A percentile compares a stretch with the other conserved stretches of the same genome.
These are phyloP conservation scores for Xiphophorus birchmanni DNA, from an alignment of 2,797 vertebrate genomes.

Conservation along the genomic window DNA sequence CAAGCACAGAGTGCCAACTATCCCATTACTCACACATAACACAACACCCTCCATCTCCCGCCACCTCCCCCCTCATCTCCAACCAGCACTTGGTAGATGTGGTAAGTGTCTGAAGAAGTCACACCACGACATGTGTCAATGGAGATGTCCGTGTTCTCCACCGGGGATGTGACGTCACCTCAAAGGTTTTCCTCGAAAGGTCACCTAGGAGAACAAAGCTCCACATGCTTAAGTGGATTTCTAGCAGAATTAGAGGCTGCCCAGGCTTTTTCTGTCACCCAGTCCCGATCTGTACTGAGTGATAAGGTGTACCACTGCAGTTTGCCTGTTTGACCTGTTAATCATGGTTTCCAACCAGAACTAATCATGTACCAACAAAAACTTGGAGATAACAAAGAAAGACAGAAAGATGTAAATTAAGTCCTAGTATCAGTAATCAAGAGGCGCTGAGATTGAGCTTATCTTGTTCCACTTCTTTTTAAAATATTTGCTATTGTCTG, in stretches of 20 bases:
- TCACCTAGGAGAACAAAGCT: not conserved
- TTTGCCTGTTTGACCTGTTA: not conserved
- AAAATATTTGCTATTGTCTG: too few species aligned
- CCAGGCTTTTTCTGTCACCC: not conserved
- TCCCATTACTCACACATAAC: slow-evolving; percentile 51
- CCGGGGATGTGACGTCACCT: not conserved
- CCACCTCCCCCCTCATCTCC: slow-evolving; percentile 16
- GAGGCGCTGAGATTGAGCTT: too few species aligned
- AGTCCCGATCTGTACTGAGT: not conserved
- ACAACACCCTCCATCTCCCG: slow-evolving; percentile 26
- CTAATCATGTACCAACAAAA: too few species aligned
- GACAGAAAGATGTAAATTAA: too few species aligned
- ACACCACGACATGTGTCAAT: slow-evolving; percentile 41
- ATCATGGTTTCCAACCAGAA: too few species aligned
- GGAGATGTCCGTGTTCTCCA: slow-evolving; percentile 33
- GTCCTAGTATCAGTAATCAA: too few species aligned
- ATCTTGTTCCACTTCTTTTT: too few species aligned
- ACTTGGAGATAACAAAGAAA: too few species aligned
- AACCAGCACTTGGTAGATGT: slow-evolving; percentile 61
- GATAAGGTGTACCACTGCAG: not conserved
- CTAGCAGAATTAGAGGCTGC: not conserved
- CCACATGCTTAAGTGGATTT: not conserved
- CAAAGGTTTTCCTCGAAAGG: slow-evolving; percentile 8
- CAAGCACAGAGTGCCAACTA: slow-evolving; percentile 55
- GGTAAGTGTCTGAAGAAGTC: slow-evolving; percentile 49